phyloP scores from a whole-genome alignment of 2,113 vertebrate genomes.

The Aegotheles bennettii region DNA sequence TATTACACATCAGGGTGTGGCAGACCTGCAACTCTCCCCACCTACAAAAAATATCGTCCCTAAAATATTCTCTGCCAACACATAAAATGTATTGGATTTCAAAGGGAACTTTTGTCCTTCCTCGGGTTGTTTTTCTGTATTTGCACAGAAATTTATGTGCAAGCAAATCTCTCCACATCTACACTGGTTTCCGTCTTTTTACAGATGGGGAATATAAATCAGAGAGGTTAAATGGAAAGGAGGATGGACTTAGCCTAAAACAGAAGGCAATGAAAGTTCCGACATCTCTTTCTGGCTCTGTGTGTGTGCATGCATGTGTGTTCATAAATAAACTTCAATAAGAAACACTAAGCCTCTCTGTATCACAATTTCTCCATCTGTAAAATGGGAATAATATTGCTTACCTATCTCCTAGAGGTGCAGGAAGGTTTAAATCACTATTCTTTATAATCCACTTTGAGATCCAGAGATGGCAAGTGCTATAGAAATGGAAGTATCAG shows the following conservation, averaged over 20 bases:
- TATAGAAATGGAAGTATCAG: slow-evolving; percentile 68
- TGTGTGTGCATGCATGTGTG: not conserved
- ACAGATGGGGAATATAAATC: slow-evolving; percentile 69
- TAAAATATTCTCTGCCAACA: not conserved
- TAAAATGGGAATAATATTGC: slow-evolving; percentile 69
- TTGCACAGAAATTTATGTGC: not conserved
- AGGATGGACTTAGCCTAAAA: slow-evolving; percentile 31
- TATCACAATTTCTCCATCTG: slow-evolving; percentile 67
- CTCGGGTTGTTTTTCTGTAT: not conserved
- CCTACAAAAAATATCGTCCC: not conserved
- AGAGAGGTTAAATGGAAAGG: slow-evolving; percentile 70
- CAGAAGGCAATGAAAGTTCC: slow-evolving; percentile 10
- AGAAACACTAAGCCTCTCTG: slow-evolving; percentile 60
- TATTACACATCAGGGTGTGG: not conserved
- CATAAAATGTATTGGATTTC: not conserved
- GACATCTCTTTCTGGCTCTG: not conserved
- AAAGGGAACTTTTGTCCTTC: not conserved
- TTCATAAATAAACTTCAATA: not conserved
- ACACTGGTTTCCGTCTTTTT: slow-evolving; percentile 48
- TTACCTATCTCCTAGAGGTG: slow-evolving; percentile 70
- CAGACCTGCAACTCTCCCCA: not conserved
- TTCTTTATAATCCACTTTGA: slow-evolving; percentile 73
- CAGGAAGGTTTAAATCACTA: slow-evolving; percentile 68
- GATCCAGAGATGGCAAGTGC: slow-evolving; percentile 72
- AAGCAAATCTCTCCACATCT: not conserved